A percentile compares a stretch with the other conserved stretches of the same genome.
These are phyloP conservation scores for Campoplex nolae DNA, from an alignment of 2,888 invertebrate genomes.

Conservation along the genomic window DNA sequence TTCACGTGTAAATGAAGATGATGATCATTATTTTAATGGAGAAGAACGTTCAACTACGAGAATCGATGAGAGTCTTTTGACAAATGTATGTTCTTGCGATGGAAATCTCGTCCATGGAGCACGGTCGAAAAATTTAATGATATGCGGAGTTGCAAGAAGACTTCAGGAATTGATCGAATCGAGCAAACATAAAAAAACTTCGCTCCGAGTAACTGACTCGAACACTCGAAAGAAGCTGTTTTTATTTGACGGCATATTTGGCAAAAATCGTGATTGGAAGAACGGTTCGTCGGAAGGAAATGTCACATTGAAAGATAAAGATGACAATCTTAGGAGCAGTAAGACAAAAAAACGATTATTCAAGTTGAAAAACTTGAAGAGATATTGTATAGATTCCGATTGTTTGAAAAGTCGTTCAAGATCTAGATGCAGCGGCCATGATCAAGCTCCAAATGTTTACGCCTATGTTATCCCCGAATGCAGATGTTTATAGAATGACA, in stretches of 20 bases:
- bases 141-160: slow-evolving; percentile 40
- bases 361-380: slow-evolving; percentile 33
- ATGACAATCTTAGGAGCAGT: not conserved
- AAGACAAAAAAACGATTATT: slow-evolving; percentile 1
- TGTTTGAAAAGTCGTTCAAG: slow-evolving; percentile 30
- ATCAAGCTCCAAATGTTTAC: slow-evolving; percentile 42
- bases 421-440: not conserved
- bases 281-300: not conserved
- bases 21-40: not conserved
- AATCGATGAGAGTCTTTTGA: not conserved
- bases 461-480: slow-evolving; percentile 40
- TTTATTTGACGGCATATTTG: not conserved
- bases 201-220: not conserved
- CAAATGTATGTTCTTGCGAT: slow-evolving; percentile 36
- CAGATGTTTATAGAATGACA: not conserved
- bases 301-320: not conserved
- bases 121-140: not conserved
- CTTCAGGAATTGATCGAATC: slow-evolving; percentile 52
- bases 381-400: slow-evolving; percentile 42
- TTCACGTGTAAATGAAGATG: not conserved
- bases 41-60: not conserved
- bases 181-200: slow-evolving; percentile 27
- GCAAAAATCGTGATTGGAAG: not conserved
- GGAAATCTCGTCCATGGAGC: slow-evolving; percentile 5
- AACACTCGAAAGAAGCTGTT: not conserved